phyloP scores from a whole-genome alignment of 2,888 invertebrate species.

The Catonia carolina region DNA sequence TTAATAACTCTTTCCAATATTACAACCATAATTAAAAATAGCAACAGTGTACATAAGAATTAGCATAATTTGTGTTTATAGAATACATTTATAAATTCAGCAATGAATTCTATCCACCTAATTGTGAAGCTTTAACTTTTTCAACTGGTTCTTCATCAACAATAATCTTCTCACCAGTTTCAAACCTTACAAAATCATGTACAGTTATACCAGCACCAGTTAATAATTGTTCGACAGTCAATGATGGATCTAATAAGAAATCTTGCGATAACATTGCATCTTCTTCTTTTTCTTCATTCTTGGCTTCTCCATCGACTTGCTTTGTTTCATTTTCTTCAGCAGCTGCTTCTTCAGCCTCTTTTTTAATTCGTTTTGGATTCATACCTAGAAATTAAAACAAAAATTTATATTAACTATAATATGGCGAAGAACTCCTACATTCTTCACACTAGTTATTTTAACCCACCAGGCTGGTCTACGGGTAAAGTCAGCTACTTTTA shows the following conservation, averaged over 20 bases:
- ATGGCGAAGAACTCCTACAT: no score
- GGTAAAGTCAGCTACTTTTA: no score
- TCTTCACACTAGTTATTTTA: no score
- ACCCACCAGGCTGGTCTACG: no score
- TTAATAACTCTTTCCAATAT: no score
- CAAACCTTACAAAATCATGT: conserved; percentile 77
- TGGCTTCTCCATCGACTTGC: conserved; percentile 16
- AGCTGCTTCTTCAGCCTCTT: neutral
- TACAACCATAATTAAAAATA: no score
- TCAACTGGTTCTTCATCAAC: conserved; percentile 26
- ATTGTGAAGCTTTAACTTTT: conserved; percentile 10
- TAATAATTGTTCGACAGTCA: conserved; percentile 53
- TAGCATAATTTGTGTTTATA: no score
- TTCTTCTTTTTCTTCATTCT: conserved; percentile 51
- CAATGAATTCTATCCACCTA: conserved; percentile 19
- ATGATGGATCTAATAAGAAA: conserved; percentile 69
- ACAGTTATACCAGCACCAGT: conserved; percentile 30
- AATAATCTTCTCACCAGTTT: conserved; percentile 64
- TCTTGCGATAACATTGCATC: conserved; percentile 77
- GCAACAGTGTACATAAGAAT: no score
- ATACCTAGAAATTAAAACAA: conserved; percentile 48
- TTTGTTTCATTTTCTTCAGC: conserved; percentile 42
- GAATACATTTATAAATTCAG: no score
- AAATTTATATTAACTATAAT: conserved; percentile 14
- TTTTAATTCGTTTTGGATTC: conserved; percentile 63